phyloP scores from a whole-genome alignment of 2,113 vertebrate species.

The Corvus hawaiiensis region DNA sequence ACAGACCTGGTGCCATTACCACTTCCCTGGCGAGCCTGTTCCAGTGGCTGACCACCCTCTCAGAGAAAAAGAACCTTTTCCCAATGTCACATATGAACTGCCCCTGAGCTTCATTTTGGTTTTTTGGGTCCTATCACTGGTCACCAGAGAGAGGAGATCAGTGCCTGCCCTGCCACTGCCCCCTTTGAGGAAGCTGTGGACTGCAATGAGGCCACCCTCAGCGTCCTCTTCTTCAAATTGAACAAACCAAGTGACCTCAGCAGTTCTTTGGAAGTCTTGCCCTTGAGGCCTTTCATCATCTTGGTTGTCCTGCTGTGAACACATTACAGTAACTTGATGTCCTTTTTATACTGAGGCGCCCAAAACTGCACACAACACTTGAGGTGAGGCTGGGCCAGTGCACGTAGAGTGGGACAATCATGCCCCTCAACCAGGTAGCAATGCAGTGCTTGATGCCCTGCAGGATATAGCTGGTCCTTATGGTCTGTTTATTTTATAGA shows the following conservation, averaged over 20 bases:
- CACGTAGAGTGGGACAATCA: background rate
- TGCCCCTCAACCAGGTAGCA: rapidly evolving
- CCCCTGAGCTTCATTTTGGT: background rate
- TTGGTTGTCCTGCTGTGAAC: background rate
- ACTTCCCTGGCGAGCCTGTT: background rate
- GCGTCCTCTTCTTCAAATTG: background rate
- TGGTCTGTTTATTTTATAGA: background rate
- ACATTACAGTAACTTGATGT: background rate
- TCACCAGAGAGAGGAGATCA: background rate
- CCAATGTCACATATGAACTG: background rate
- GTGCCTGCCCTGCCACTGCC: background rate
- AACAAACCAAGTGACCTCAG: background rate
- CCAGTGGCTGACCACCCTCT: background rate
- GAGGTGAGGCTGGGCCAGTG: background rate
- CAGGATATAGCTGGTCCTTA: background rate
- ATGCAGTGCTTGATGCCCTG: background rate
- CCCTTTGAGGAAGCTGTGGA: background rate
- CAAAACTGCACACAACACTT: background rate
- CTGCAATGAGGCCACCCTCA: background rate
- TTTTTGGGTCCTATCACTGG: rapidly evolving
- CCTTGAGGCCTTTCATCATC: background rate
- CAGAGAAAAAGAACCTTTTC: background rate
- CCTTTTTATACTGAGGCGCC: background rate
- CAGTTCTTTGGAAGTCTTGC: background rate
- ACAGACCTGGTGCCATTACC: background rate